Evolutionary conservation across 2,113 vertebrate genomes (phyloP), one percentile per base, ranked within the genome.

Genomic region (Onychorhynchus coronatus): DNA sequence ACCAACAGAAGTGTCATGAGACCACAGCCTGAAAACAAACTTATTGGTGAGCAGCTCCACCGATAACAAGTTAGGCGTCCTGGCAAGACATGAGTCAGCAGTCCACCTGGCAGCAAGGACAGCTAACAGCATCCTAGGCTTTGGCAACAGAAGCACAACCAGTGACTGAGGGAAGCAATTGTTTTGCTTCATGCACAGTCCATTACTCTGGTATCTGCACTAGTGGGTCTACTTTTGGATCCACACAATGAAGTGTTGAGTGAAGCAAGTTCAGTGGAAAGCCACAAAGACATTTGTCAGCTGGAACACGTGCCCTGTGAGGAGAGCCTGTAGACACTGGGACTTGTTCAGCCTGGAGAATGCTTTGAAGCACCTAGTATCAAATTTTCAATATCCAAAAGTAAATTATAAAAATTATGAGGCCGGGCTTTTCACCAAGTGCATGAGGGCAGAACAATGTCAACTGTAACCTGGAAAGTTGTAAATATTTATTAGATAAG

Each of bases 361-460:
- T 46, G 42, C 25, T 82, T 41, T 58, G 25, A 23, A 85, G 37
- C 14, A 72, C 8, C 9, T 17, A 41, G 17, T 7, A 59, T 35
- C 17, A 19, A 15, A 31, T 65, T 87, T 66, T n/a, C 59, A 53
- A 2, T 16, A 59, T 14, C 24, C 52, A n/a, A 47, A 53, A 47
- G 21, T 30, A 80, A 62, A 61, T 73, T 20, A 55, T 41, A 73
- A 37, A 84, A 75, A 53, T 50, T 9, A 37, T 30, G 30, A 35
- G 61, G 13, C 22, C 63, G 14, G 25, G 15, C 33, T 83, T 88
- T 83, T 88, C 59, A 72, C 10, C 30, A 72, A 65, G 41, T 65
- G 41, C 46, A 33, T 0, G 0, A 27, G 3, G 9, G 33, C 25
- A 56, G 18, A 89, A 42, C 14, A 67, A n/a, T 8, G 28, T 24